phyloP scores from a whole-genome alignment of 2,888 invertebrate genomes.

The Oscheius myriophilus region DNA sequence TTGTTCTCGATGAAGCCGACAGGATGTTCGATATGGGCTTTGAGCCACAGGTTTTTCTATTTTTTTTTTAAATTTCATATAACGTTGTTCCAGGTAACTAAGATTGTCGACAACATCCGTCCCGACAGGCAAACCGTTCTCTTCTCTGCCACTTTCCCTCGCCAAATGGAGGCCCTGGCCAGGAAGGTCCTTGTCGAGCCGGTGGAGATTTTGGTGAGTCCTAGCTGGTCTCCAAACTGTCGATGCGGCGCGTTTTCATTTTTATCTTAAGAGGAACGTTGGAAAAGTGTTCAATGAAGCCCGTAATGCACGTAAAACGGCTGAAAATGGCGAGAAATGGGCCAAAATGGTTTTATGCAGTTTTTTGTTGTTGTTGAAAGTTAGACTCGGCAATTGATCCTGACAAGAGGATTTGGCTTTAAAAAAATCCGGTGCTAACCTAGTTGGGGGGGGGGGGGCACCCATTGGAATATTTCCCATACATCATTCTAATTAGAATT shows the following conservation, averaged over 20 bases:
- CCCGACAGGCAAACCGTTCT: slow-evolving; percentile 93
- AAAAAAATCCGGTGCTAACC: no score
- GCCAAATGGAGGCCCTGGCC: slow-evolving; percentile 98
- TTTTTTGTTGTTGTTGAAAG: no score
- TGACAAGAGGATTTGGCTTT: no score
- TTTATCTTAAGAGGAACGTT: no score
- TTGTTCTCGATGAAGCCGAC: slow-evolving; percentile 98
- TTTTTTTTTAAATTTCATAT: background rate
- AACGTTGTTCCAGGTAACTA: slow-evolving; percentile 80
- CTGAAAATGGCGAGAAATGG: background rate
- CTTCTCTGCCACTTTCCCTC: slow-evolving; percentile 98
- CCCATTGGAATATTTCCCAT: no score
- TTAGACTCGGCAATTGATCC: no score
- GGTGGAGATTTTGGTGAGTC: slow-evolving; percentile 80
- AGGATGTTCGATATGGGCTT: slow-evolving; percentile 99
- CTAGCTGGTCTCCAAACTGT: background rate
- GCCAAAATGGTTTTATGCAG: no score
- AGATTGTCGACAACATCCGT: slow-evolving; percentile 91
- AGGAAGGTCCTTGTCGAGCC: slow-evolving; percentile 91
- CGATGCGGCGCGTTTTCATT: no score
- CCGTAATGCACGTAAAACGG: background rate
- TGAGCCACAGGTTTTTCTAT: slow-evolving; percentile 83
- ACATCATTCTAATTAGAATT: no score
- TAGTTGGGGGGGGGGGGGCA: no score
- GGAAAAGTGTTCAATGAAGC: no score